Evolutionary conservation across 2,113 vertebrate genomes (phyloP).

Genomic region (Muscicapa adusta): DNA sequence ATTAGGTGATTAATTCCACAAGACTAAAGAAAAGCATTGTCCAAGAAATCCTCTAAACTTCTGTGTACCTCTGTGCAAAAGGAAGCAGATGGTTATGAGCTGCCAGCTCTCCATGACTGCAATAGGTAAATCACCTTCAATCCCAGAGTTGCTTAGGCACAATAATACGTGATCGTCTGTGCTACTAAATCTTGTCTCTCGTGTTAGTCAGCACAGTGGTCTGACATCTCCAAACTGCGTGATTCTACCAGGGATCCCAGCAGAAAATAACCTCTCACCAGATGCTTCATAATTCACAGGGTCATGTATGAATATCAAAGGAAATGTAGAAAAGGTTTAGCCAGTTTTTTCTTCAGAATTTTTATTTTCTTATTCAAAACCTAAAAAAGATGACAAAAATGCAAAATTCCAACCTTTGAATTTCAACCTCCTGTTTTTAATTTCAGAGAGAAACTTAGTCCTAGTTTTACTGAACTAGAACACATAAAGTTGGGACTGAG

Average conservation of each 20-base stretch:
- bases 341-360: not conserved
- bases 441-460: not conserved
- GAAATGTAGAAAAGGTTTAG: not conserved
- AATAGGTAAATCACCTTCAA: not conserved
- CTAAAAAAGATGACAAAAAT: not conserved
- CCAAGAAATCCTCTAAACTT: not conserved
- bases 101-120: not conserved
- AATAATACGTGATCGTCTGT: not conserved
- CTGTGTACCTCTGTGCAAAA: not conserved
- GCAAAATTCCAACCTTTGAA: not conserved
- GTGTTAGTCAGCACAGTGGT: not conserved
- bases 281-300: not conserved
- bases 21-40: not conserved
- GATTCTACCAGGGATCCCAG: not conserved
- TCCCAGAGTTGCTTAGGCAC: not conserved
- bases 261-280: not conserved
- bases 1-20: not conserved
- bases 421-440: not conserved
- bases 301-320: not conserved
- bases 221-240: not conserved
- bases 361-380: not conserved
- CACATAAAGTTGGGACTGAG: not conserved
- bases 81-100: not conserved
- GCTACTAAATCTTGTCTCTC: not conserved
- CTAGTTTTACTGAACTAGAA: not conserved